Base-by-base conservation (phyloP, 2,113 vertebrate species). In the Galeopterus variegatus region DNA sequence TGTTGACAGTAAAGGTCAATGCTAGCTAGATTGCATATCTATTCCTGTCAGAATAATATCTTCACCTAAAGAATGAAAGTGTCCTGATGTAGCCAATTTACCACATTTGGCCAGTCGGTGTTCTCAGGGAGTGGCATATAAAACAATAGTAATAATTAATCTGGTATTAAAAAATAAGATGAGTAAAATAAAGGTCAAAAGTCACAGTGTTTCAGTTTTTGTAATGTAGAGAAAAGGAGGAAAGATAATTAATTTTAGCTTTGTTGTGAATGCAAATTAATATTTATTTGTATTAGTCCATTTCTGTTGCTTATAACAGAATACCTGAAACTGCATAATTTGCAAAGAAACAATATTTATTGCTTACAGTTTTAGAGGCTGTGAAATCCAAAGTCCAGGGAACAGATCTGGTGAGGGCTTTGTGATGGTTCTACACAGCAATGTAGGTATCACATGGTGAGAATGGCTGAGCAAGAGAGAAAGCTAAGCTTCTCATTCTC, bases 71-170 rank as follows among this genome's bases (percentile, higher is more conserved):
- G 41, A 54, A 54, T 69, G 8, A 2, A 76, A 52, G 6, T 23
- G 33, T 65, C 31, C 23, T n/a, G 58, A 28, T 18, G 9, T 41
- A 41, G 41, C 21, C 62, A 62, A n/a, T n/a, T 67, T 45, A 84
- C 5, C 8, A 17, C 17, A 6, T 5, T 45, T 1, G 2, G 0
- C 14, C 4, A 50, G 26, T 67, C 62, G 33, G n/a, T 77, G 1
- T 52, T 75, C 17, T 73, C 12, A 58, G 72, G 48, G 31, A 58
- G 58, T 23, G 23, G 6, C n/a, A 19, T 26, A 52, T 70, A 52
- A 88, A 90, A 48, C 13, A 84, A 54, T 50, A 15, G 2, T 70
- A 58, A 73, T 67, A 50, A 70, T 56, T 88, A 41, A 41, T 76
- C 4, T 77, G 28, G 21, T 72, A 31, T n/a, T 52, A 58, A 67